phyloP scores from a whole-genome alignment of 2,113 vertebrate genomes.

The Rostratula benghalensis region DNA sequence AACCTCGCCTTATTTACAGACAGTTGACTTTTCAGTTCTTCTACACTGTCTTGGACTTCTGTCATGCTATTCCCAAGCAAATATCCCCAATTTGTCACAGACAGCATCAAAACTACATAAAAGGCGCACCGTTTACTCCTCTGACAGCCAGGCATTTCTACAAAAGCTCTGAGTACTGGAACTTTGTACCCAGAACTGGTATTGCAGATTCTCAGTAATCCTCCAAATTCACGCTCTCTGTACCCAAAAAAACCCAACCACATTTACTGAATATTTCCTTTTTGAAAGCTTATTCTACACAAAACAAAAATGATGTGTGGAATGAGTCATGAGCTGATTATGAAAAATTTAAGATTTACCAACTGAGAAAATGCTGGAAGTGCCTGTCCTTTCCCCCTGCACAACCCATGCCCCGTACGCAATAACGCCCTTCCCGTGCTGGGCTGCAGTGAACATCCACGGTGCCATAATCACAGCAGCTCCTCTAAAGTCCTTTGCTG shows the following conservation, averaged over 20 bases:
- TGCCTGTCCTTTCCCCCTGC: background rate
- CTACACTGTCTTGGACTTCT: background rate
- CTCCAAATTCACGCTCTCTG: background rate
- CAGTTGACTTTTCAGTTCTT: background rate
- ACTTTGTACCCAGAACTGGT: background rate
- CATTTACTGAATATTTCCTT: background rate
- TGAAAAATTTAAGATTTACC: background rate
- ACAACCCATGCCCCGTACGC: fast-evolving
- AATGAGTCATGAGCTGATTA: background rate
- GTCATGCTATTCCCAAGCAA: background rate
- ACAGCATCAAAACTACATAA: background rate
- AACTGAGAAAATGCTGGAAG: background rate
- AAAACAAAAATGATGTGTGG: background rate
- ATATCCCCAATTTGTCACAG: background rate
- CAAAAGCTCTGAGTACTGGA: background rate
- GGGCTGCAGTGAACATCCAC: background rate
- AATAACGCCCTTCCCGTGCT: background rate
- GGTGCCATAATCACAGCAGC: background rate
- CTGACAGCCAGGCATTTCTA: background rate
- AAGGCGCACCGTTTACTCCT: background rate
- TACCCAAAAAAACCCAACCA: no score
- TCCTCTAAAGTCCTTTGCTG: background rate
- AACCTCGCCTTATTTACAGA: background rate
- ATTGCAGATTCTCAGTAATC: background rate
- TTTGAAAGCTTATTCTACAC: background rate